These are phyloP conservation scores for Xyrauchen texanus DNA, from an alignment of 2,113 vertebrate species.

Conservation along the genomic window DNA sequence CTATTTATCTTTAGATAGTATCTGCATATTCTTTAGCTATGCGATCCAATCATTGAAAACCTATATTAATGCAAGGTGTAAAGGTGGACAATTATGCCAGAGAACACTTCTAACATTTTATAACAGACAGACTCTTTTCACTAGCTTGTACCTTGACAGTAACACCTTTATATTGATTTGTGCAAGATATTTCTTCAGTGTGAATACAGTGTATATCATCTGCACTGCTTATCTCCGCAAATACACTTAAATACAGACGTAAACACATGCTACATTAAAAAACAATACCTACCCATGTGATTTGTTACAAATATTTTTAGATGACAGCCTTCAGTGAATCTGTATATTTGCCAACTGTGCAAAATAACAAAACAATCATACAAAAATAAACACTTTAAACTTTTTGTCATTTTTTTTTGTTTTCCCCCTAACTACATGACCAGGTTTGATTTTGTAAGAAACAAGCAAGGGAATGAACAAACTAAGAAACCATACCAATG, in stretches of 20 bases:
- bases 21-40: too few relatives aligned
- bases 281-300: conserved; percentile 10
- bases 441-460: conserved; percentile 9
- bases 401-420: not conserved
- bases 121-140: conserved; percentile 53
- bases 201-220: conserved; percentile 72
- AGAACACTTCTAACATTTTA: conserved; percentile 21
- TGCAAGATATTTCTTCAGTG: conserved; percentile 49
- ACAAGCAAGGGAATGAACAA: conserved; percentile 9
- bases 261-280: conserved; percentile 39
- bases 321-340: conserved; percentile 1
- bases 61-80: too few relatives aligned
- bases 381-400: not conserved
- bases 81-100: not conserved
- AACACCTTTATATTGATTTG: conserved; percentile 50
- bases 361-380: conserved; percentile 7
- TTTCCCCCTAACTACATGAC: not conserved
- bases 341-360: not conserved
- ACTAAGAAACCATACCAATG: not conserved
- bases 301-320: not conserved
- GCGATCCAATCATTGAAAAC: too few relatives aligned
- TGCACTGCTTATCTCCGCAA: conserved; percentile 59
- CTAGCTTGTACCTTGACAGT: conserved; percentile 29
- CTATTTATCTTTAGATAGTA: too few relatives aligned
- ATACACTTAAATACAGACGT: conserved; percentile 25